Conservation (phyloP, 2,888 invertebrate species). For the Camponotus fellah region DNA sequence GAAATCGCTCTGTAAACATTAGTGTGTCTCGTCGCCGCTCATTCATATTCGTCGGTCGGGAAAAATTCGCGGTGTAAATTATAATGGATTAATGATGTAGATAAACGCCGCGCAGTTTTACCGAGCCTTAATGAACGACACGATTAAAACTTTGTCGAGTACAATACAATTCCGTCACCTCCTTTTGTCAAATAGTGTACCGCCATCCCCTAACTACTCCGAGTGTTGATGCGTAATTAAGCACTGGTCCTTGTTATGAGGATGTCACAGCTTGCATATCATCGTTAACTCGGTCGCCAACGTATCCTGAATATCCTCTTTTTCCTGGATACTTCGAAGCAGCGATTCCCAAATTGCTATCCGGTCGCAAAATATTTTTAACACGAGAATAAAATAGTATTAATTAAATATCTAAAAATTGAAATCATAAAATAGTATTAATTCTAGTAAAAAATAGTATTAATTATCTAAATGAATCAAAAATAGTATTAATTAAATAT, state of each 20-base stretch:
- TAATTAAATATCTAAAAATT: not conserved
- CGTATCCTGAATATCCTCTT: not conserved
- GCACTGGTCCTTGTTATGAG: not conserved
- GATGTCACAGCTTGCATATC: not conserved
- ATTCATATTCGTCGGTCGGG: conserved; percentile 40
- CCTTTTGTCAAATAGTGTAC: not conserved
- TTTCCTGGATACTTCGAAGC: not conserved
- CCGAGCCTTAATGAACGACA: conserved; percentile 55
- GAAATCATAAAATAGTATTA: not conserved
- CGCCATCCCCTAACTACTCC: not conserved
- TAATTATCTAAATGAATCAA: not conserved
- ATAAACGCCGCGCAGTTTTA: conserved; percentile 31
- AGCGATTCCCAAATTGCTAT: not conserved
- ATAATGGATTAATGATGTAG: conserved; percentile 38
- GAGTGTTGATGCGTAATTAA: conserved; percentile 53
- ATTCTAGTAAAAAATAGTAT: too few species aligned
- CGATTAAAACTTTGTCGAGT: conserved; percentile 58
- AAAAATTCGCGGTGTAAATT: conserved; percentile 27
- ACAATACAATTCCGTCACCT: conserved; percentile 24
- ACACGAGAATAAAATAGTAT: not conserved
- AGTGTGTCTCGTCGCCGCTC: not conserved
- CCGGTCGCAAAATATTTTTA: not conserved
- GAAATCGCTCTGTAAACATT: conserved; percentile 9
- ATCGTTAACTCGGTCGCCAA: not conserved
- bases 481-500: conserved; percentile 8